These are phyloP conservation scores for Zaprionus africanus DNA, from an alignment of 1,140 invertebrate species.

Conservation along the genomic window DNA sequence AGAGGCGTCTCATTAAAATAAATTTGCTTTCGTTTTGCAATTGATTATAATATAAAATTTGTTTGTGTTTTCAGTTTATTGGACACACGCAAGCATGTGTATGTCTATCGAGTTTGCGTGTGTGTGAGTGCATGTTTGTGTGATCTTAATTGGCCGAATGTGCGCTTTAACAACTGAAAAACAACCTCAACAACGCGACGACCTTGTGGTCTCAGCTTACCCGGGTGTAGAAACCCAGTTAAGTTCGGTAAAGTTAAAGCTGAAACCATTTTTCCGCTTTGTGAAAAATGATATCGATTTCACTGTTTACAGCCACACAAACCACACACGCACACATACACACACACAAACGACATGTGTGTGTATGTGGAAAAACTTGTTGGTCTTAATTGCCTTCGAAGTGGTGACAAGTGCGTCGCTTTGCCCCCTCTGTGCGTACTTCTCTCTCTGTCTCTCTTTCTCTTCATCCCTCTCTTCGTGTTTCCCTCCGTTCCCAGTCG, in stretches of 20 bases:
- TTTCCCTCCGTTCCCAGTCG: background rate
- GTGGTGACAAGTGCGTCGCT: slow-evolving; percentile 61
- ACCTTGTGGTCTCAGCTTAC: slow-evolving; percentile 61
- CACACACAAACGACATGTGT: background rate
- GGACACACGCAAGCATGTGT: slow-evolving; percentile 3
- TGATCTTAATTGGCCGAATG: slow-evolving; percentile 66
- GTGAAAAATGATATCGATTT: slow-evolving; percentile 74
- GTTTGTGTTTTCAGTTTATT: slow-evolving; percentile 38
- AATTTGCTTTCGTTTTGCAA: slow-evolving; percentile 57
- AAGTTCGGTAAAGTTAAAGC: slow-evolving; percentile 36
- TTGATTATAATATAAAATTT: slow-evolving; percentile 33
- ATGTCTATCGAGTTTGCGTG: slow-evolving; percentile 20
- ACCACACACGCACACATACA: background rate
- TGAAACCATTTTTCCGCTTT: slow-evolving; percentile 71
- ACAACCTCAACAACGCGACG: slow-evolving; percentile 38
- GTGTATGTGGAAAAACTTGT: slow-evolving; percentile 56
- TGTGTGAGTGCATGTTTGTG: slow-evolving; percentile 35
- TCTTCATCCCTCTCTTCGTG: no score
- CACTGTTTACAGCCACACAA: slow-evolving; percentile 49
- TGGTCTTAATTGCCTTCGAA: slow-evolving; percentile 59
- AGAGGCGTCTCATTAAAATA: slow-evolving; percentile 48
- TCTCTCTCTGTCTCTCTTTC: background rate
- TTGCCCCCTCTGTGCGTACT: slow-evolving; percentile 12
- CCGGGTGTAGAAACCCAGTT: slow-evolving; percentile 19
- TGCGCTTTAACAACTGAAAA: slow-evolving; percentile 13